These are phyloP conservation scores for Hemibates koningsi DNA, from an alignment of 2,113 vertebrate genomes.

Conservation along the genomic window DNA sequence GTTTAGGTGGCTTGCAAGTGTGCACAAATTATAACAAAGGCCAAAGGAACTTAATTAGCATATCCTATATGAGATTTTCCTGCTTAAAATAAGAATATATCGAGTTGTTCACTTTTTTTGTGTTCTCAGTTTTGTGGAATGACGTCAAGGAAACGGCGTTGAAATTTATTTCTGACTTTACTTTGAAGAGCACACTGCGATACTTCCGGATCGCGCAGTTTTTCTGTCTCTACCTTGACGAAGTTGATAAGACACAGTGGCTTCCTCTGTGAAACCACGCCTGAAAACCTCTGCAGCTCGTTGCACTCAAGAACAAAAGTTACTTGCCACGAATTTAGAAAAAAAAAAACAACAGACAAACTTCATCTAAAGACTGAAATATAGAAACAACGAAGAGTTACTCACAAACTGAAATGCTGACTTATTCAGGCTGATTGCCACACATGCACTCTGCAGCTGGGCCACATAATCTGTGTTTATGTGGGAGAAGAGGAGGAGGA, in stretches of 20 bases:
- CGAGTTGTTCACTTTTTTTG: not conserved
- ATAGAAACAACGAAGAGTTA: not conserved
- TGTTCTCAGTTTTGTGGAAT: not conserved
- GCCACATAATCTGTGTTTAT: not conserved
- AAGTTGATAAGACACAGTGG: not conserved
- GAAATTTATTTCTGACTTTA: not conserved
- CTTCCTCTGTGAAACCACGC: not conserved
- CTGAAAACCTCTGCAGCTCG: not conserved
- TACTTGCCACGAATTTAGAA: not conserved
- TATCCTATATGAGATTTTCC: not conserved
- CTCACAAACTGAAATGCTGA: not conserved
- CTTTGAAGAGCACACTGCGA: not conserved
- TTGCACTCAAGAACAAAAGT: not conserved
- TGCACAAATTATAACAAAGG: not conserved
- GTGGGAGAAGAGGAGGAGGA: not conserved
- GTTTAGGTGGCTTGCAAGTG: not conserved
- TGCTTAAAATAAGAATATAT: not conserved
- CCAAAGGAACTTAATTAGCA: not conserved
- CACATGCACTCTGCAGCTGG: not conserved
- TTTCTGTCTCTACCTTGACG: not conserved
- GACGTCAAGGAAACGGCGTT: not conserved
- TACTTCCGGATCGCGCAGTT: not conserved
- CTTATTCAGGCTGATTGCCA: not conserved
- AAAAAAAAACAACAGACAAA: not conserved
- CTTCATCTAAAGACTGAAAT: not conserved